Base-by-base conservation (phyloP, 2,797 vertebrate species). In the Sternarchorhynchus goeldii region DNA sequence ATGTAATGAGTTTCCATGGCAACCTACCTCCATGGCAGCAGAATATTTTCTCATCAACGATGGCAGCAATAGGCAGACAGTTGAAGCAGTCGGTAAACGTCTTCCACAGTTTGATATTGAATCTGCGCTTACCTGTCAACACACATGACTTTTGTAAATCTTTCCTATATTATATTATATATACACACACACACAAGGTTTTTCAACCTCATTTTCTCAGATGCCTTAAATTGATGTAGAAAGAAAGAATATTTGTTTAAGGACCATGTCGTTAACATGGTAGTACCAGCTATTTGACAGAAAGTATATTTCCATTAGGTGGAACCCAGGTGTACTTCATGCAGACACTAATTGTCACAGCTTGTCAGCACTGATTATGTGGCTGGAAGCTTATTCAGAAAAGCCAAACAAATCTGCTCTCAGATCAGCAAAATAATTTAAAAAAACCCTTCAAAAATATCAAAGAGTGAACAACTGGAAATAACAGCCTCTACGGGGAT, bases 21-120 rank as follows among this genome's bases (percentile, higher is more conserved):
- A 41, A 77, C 82, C 86, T 89, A 97, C 97, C 97, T 94, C 97
- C 97, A 0, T 98, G 96, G 84, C 97, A 98, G 88, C 97, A 98
- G 90, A 98, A 98, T 86, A 99, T 98, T 90, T 99, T 98, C 91
- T 98, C 97, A 0, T 99, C 97, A 62, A 99, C 97, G 0, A 99
- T 98, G 84, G 97, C 97, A 0, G 97, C 96, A 0, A 98, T 98
- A 83, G 96, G 96, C 84, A 99, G 88, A 84, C 97, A 99, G 91
- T 99, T 99, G 90, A 98, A 98, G 87, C 97, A 98, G 90, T 99
- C 96, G 0, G 97, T 98, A 88, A 98, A 98, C 0, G 96, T 98
- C 83, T 98, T 98, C 97, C 96, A 98, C 45, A 98, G 91, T 80
- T 98, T 98, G 89, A 98, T 98, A 90, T 98, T 99, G 88, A 98